Evolutionary conservation across 1,140 invertebrate species (phyloP).

Genomic region (Scaptomyza pallida): DNA sequence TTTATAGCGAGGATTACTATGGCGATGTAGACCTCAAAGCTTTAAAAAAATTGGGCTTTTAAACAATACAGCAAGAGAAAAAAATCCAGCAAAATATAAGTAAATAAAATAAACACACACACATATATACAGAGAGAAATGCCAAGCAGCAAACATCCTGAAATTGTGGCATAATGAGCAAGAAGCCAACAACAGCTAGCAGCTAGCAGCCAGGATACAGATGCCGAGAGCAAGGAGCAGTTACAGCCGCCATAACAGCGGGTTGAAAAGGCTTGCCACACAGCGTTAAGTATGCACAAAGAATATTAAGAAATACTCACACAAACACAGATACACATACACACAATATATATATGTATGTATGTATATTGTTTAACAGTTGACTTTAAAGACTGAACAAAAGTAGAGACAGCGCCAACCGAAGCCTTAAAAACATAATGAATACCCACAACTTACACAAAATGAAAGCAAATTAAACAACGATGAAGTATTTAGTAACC

Average conservation of each 20-base stretch:
- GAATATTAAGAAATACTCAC: conserved; percentile 54
- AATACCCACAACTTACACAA: conserved; percentile 17
- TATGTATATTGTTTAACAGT: conserved; percentile 51
- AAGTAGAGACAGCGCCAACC: conserved; percentile 44
- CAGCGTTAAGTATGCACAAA: conserved; percentile 53
- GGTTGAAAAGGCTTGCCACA: conserved; percentile 77
- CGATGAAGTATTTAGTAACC: conserved; percentile 20
- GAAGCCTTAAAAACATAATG: conserved; percentile 32
- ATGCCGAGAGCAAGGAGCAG: conserved; percentile 27
- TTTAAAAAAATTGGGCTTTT: conserved; percentile 91
- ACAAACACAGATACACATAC: conserved; percentile 10
- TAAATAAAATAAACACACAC: conserved; percentile 25
- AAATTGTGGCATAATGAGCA: conserved; percentile 15
- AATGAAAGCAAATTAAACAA: conserved; percentile 17
- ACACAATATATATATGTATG: neutral
- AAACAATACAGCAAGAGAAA: conserved; percentile 56
- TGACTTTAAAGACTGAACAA: conserved; percentile 75
- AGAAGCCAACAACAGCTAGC: conserved; percentile 15
- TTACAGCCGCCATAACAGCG: conserved; percentile 58
- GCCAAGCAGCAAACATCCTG: conserved; percentile 18
- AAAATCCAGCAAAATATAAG: conserved; percentile 29
- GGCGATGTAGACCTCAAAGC: conserved; percentile 92
- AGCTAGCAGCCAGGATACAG: conserved; percentile 14
- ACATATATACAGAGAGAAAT: conserved; percentile 27
- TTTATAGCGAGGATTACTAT: conserved; percentile 92